A percentile compares a stretch with the other conserved stretches of the same genome.
Evolutionary conservation across 1,140 invertebrate species (phyloP).

Genomic region (Sweltsa coloradensis): DNA sequence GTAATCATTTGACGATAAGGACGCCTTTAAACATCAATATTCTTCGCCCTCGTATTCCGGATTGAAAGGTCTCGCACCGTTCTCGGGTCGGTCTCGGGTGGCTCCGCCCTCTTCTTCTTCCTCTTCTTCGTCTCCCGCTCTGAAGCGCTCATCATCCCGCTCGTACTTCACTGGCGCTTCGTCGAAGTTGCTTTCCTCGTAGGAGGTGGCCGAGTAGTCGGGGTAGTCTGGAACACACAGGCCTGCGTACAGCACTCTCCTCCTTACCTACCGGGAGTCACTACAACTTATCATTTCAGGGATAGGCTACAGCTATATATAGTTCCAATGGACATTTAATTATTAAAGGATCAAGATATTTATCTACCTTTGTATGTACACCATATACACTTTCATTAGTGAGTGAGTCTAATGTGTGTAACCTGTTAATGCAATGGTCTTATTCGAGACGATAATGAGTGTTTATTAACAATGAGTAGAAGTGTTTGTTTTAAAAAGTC

Average conservation of each 20-base stretch:
- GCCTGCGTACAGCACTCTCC: background rate
- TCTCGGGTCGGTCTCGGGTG: too few species aligned
- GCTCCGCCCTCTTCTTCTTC: too few species aligned
- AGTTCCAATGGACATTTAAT: conserved; percentile 5
- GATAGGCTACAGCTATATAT: conserved; percentile 5
- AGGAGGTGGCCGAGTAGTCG: conserved; percentile 36
- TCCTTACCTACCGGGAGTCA: background rate
- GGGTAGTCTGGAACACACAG: conserved; percentile 42
- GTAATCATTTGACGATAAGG: too few species aligned
- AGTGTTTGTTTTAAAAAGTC: too few species aligned
- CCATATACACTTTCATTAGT: too few species aligned
- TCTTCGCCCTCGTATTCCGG: conserved; percentile 8
- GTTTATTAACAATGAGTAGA: too few species aligned
- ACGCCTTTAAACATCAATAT: too few species aligned
- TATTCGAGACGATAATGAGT: too few species aligned
- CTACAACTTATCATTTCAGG: conserved; percentile 11
- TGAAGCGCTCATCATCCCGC: conserved; percentile 33
- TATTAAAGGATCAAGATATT: background rate
- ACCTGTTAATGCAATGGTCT: too few species aligned
- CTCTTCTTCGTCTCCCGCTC: conserved; percentile 7
- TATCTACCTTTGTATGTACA: background rate
- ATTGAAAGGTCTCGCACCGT: conserved; percentile 7
- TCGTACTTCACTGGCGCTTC: conserved; percentile 48
- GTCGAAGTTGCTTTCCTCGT: conserved; percentile 36
- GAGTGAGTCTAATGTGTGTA: too few species aligned